Evolutionary conservation across 2,797 vertebrate genomes (phyloP), one percentile per base, ranked within the genome.

Genomic region (Pangasius macronema): DNA sequence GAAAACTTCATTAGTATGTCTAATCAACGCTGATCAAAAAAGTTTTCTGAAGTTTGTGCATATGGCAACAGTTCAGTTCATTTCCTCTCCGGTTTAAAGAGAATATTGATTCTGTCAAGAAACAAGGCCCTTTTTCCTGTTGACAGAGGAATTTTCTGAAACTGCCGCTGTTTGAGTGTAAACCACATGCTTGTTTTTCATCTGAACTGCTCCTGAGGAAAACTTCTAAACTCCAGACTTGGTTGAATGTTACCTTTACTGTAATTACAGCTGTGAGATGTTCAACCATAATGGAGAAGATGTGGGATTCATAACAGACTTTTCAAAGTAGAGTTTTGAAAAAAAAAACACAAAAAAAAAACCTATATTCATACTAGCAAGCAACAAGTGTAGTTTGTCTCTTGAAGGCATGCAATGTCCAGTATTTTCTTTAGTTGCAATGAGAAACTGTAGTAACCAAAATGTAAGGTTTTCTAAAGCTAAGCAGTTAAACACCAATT

Each of bases 1-100:
- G 2, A 87, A 91, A 93, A 92, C 94, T 95, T 93, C 95, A 95
- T 94, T 93, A 92, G 90, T 90, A 87, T 91, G 63, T 90, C 93
- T 83, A 94, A 95, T 95, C 94, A 94, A 92, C 93, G 91, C 92
- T 85, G 90, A 94, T 91, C 91, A 90, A 89, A 90, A 93, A 93
- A 76, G 82, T 85, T 93, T 95, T 93, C 89, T 93, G 91, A 91
- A 90, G 89, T 89, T 89, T 87, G 82, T 88, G 73, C 89, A 96
- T 93, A 95, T 96, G 96, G 94, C 95, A 95, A 94, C 94, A 95
- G 95, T 96, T 93, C 82, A 92, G 93, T 95, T 95, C 95, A 95
- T 94, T 94, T 93, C 92, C 93, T 94, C 93, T 94, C 73, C 63
- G 80, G 94, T 95, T 94, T 94, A 95, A 94, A 94, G 92, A 92